These are phyloP conservation scores for Dipodomys spectabilis DNA, from an alignment of 2,113 vertebrate genomes.

Conservation along the genomic window DNA sequence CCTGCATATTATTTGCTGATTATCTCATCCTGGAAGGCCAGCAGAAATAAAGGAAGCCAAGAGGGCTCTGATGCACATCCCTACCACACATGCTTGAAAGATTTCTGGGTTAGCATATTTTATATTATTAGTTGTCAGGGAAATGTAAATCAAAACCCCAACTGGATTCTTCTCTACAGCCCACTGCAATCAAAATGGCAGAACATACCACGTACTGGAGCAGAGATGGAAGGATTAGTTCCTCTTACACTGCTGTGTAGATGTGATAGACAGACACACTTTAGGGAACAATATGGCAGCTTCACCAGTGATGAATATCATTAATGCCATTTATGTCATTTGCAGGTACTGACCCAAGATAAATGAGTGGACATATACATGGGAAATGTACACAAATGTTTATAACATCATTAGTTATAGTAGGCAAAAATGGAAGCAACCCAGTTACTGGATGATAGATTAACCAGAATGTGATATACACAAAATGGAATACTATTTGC, in stretches of 20 bases:
- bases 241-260: too few species aligned
- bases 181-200: neutral
- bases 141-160: neutral
- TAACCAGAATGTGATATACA: neutral
- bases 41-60: neutral
- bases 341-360: neutral
- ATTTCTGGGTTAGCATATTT: neutral
- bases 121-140: neutral
- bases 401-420: neutral
- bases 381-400: neutral
- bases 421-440: neutral
- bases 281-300: neutral
- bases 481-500: neutral
- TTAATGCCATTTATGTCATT: neutral
- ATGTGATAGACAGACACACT: too few species aligned
- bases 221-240: neutral
- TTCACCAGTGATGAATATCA: neutral
- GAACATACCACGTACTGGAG: fast-evolving
- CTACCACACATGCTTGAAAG: neutral
- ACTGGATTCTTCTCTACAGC: too few species aligned
- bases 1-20: neutral
- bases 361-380: neutral
- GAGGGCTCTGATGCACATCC: neutral
- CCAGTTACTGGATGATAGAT: neutral
- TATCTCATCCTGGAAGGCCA: neutral